A percentile compares a stretch with the other conserved stretches of the same genome.
Conservation (phyloP, 2,797 vertebrate genomes). For the Harpagifer antarcticus region DNA sequence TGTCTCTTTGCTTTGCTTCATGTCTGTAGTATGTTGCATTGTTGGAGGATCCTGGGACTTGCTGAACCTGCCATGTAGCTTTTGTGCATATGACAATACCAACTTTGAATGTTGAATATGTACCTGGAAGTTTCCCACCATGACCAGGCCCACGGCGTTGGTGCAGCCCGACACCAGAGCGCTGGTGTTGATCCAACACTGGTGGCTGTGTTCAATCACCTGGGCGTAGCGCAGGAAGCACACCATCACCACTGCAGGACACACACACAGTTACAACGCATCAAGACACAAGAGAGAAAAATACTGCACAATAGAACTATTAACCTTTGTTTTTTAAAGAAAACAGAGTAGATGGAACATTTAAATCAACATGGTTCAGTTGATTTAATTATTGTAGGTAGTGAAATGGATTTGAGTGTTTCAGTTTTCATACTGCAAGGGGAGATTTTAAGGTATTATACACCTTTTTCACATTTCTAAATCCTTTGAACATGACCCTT, state of each 20-base stretch:
- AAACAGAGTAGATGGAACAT: background rate
- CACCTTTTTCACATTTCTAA: background rate
- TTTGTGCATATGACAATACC: too few species aligned
- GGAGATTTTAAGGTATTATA: background rate
- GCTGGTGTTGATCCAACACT: constrained; percentile 92
- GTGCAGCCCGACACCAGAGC: constrained; percentile 91
- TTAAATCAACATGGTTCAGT: background rate
- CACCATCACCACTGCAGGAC: constrained; percentile 90
- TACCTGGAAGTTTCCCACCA: constrained; percentile 96
- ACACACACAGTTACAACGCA: background rate
- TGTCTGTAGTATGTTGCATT: too few species aligned
- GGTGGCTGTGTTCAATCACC: constrained; percentile 91
- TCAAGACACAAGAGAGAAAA: background rate
- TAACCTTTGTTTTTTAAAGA: too few species aligned
- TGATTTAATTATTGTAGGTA: background rate
- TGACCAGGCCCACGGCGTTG: constrained; percentile 90
- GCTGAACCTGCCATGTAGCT: too few species aligned
- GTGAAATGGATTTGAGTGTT: background rate
- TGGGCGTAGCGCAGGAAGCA: constrained; percentile 93
- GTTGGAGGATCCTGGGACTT: too few species aligned
- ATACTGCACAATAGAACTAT: background rate
- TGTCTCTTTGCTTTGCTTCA: too few species aligned
- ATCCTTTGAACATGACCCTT: background rate
- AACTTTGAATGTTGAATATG: background rate
- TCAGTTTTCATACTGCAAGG: background rate